Evolutionary conservation across 92 coral and sea anemone genomes (phyloP), one percentile per base, ranked within the genome.

Genomic region (Nematostella vectensis): DNA sequence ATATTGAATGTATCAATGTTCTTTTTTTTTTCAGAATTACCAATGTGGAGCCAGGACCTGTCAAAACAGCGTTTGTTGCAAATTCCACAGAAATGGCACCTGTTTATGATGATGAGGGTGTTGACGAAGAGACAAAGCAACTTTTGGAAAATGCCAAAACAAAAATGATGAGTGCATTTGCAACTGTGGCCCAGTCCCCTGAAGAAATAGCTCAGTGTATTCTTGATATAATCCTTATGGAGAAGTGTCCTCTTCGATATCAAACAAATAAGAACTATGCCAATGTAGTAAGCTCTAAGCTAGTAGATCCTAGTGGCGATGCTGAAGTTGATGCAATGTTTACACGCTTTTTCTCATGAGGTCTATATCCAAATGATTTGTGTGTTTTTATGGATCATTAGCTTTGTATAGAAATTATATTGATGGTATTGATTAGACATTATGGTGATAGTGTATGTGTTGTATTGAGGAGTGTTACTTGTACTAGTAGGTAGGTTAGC

Each of bases 11-110:
- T n/a, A n/a, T n/a, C n/a, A n/a, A n/a, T n/a, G n/a, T n/a, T n/a
- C n/a, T n/a, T n/a, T n/a, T 19, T 31, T 20, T 11, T 23, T 52
- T 21, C 65, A 91, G 98, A 47, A 68, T 86, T 63, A 76, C 95
- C 8, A 56, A 84, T 30, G 75, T 91, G 38, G 98, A 91, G 55
- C 89, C 98, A 11, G 98, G 98, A 13, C 98, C 98, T 16, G 83
- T 85, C 1, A 29, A 76, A 16, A 81, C 98, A 2, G 12, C 51
- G 9, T 45, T 45, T 45, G 51, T 17, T 11, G 59, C 83, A 16
- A 81, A 72, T 47, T 29, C 49, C 10, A 57, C 79, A 6, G 75
- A 62, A 58, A 64, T 37, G 40, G 22, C 45, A 18, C 21, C 71
- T 8, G 36, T 51, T 38, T 27, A 39, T 24, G 58, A 61, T 3